Base-by-base conservation (phyloP, 2,113 vertebrate genomes). In the Tautogolabrus adspersus region DNA sequence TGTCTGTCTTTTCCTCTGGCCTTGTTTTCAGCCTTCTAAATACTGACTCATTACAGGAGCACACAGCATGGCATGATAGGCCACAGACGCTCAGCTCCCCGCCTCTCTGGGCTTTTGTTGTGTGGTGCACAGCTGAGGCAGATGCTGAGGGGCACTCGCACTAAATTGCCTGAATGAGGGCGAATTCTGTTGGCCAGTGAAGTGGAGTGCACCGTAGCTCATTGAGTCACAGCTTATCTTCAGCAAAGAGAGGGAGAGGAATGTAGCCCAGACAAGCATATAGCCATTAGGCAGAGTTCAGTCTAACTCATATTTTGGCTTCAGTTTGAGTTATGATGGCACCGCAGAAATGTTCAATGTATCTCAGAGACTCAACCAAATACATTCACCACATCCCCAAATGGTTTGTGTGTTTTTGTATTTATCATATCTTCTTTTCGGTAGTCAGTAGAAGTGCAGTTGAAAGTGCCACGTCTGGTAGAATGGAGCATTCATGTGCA, bases 131-230 rank as follows among this genome's bases (percentile, higher is more conserved):
- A 92, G 89, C 88, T 88, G 87, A 88, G 87, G 84, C 92, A 92
- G 89, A 92, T 92, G 93, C 87, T 93, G 86, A 89, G 86, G 91
- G 86, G 85, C 91, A 88, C 87, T 91, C 68, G 58, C 63, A 74
- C 70, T 83, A 91, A 93, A 94, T 89, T 90, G 88, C 87, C 86
- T 90, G 85, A 93, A 89, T 87, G 85, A 88, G 90, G 89, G 85
- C 54, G 66, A 79, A 91, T 88, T 84, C 80, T 83, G 75, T 77
- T 74, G 81, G 81, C 73, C 76, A 66, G 68, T 79, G 77, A 82
- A 87, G 88, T 89, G 72, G 58, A 86, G 85, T 83, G 80, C 77
- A 84, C 66, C 42, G 44, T 75, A 84, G 54, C 79, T 90, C 72
- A 84, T 83, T 85, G 83, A 89, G 83, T 84, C 75, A 60, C 69